Conservation (phyloP, 2,888 invertebrate genomes). For the Podotricha telesiphe region DNA sequence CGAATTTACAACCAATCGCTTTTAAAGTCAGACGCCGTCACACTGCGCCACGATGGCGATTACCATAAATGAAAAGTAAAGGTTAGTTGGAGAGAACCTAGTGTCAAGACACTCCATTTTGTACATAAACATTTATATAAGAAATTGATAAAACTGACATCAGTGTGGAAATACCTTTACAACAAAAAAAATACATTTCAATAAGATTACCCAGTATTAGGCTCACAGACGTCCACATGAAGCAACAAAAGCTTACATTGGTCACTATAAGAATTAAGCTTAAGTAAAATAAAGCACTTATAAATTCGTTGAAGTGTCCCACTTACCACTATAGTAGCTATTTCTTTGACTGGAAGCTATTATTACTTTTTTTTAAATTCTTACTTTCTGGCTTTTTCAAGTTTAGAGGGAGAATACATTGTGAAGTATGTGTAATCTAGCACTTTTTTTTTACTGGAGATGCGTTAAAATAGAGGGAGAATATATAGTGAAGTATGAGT, state of each 20-base stretch:
- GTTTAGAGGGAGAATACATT: not conserved
- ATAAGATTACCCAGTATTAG: constrained; percentile 43
- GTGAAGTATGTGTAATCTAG: too few species aligned
- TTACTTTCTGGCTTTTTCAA: not conserved
- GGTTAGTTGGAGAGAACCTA: too few species aligned
- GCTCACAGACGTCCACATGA: constrained; percentile 7
- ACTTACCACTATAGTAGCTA: constrained; percentile 16
- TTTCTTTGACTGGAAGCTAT: constrained; percentile 1
- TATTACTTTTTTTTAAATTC: not conserved
- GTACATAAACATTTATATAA: not conserved
- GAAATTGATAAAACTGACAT: not conserved
- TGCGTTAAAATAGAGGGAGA: too few species aligned
- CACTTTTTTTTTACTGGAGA: too few species aligned
- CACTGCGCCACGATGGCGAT: too few species aligned
- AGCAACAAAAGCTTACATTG: constrained; percentile 25
- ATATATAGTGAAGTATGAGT: too few species aligned
- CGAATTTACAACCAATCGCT: too few species aligned
- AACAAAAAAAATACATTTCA: constrained; percentile 27
- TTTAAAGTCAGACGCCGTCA: too few species aligned
- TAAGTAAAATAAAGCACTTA: constrained; percentile 16
- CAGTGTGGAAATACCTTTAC: constrained; percentile 4
- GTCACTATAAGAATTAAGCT: constrained; percentile 28
- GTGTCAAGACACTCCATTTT: too few species aligned
- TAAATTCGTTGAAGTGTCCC: constrained; percentile 29
- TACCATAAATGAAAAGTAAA: too few species aligned